Conservation (phyloP, 1,140 invertebrate species). For the Macrocentrus cingulum region DNA sequence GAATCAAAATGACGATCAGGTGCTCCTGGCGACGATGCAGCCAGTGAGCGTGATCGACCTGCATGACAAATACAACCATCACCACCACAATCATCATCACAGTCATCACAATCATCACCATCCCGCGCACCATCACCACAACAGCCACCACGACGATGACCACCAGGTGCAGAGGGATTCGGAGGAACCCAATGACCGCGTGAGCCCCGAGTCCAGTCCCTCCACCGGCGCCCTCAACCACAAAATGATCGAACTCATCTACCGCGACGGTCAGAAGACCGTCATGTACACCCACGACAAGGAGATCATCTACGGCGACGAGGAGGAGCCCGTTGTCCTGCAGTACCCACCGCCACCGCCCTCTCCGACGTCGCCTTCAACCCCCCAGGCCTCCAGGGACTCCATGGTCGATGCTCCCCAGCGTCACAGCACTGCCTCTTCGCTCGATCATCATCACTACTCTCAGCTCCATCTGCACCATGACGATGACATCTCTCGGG, state of each 20-base stretch:
- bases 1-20: slow-evolving; percentile 61
- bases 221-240: slow-evolving; percentile 65
- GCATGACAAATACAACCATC: slow-evolving; percentile 56
- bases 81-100: slow-evolving; percentile 43
- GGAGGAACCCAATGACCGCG: slow-evolving; percentile 62
- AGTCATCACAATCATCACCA: slow-evolving; percentile 31
- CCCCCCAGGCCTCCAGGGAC: slow-evolving; percentile 53
- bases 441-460: slow-evolving; percentile 51
- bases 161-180: slow-evolving; percentile 30
- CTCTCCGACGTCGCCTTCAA: slow-evolving; percentile 56
- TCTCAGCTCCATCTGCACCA: slow-evolving; percentile 57
- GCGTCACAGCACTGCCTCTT: slow-evolving; percentile 36
- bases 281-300: slow-evolving; percentile 72
- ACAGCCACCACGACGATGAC: slow-evolving; percentile 32
- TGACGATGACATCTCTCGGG: slow-evolving; percentile 53
- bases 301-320: slow-evolving; percentile 57
- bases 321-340: slow-evolving; percentile 54
- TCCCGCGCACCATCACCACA: slow-evolving; percentile 29
- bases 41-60: slow-evolving; percentile 69
- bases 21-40: slow-evolving; percentile 76
- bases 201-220: slow-evolving; percentile 57
- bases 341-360: slow-evolving; percentile 55
- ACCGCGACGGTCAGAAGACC: slow-evolving; percentile 78
- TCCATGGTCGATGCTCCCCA: slow-evolving; percentile 45
- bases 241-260: slow-evolving; percentile 75